Base-by-base conservation (phyloP, 2,888 invertebrate genomes). In the Pterostichus madidus region DNA sequence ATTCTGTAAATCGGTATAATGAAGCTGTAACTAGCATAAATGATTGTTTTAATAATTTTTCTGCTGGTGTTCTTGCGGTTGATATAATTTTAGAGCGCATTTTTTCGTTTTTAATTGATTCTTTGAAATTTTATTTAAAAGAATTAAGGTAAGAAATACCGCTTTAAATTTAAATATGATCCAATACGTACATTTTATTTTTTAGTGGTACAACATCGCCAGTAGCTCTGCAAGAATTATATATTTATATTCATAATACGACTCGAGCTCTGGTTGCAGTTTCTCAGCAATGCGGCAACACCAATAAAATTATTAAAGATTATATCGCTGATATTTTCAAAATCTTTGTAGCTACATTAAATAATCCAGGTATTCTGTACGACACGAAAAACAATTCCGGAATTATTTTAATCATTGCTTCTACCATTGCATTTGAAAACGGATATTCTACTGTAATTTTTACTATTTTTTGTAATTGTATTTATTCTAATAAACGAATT, bases 341-440 rank as follows among this genome's bases (percentile, higher is more conserved):
- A 15, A 75, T 79, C 31, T 85, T 85, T 61, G 87, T 88, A 81
- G 82, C 86, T 52, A 84, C 89, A 35, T 85, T 89, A 13, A 85
- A 84, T 13, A 85, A 93, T 85, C 89, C 89, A 4, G 92, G 92
- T 83, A 90, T 93, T 0, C 92, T 93, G 0, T 93, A 94, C 92
- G 94, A 95, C 86, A 92, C 93, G 0, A 93, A 93, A 86, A 91
- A 92, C 5, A 92, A 94, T 86, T 92, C 92, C 84, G 94, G 93
- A 0, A 91, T 93, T 49, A 87, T 94, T 13, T 90, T 91, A 81
- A 88, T 93, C 5, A 89, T 91, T 73, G 90, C 92, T 87, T 90
- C 91, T 49, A 88, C 91, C 61, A 87, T 90, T 17, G 89, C 86
- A 75, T 87, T 87, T 3, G 85, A 87, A 80, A 84, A 85, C 35